Percentiles rank a stretch among this genome's conserved stretches.
phyloP scores from a whole-genome alignment of 2,113 vertebrate genomes.

The Ammospiza caudacuta region DNA sequence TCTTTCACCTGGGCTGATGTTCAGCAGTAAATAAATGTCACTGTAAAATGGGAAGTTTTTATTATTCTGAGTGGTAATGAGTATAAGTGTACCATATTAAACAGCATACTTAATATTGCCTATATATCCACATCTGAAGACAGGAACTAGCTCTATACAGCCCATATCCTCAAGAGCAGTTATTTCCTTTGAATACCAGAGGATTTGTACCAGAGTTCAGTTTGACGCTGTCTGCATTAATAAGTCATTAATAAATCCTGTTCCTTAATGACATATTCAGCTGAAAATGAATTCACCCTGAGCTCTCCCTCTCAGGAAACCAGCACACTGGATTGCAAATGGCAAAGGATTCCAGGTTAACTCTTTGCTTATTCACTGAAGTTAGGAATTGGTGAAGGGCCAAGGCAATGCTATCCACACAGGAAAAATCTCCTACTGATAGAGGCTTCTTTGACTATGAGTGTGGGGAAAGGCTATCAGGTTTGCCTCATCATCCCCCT shows the following conservation, averaged over 20 bases:
- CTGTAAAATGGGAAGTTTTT: constrained; percentile 70
- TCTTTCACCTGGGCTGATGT: constrained; percentile 44
- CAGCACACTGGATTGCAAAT: constrained; percentile 11
- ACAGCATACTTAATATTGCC: constrained; percentile 70
- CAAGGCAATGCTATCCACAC: not conserved
- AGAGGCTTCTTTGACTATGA: not conserved
- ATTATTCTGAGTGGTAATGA: constrained; percentile 75
- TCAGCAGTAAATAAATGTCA: constrained; percentile 58
- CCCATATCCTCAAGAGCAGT: not conserved
- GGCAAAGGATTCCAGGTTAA: constrained; percentile 38
- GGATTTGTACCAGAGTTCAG: not conserved
- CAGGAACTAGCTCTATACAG: constrained; percentile 30
- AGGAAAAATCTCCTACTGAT: not conserved
- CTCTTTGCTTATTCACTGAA: not conserved
- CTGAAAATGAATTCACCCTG: constrained; percentile 62
- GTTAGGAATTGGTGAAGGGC: not conserved
- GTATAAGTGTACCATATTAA: constrained; percentile 72
- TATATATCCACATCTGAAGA: constrained; percentile 71
- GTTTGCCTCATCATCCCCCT: not conserved
- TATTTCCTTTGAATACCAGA: constrained; percentile 3
- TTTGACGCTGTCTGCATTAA: constrained; percentile 62
- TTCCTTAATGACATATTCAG: constrained; percentile 73
- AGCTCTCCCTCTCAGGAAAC: constrained; percentile 53
- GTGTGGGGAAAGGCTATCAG: not conserved
- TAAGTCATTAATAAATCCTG: constrained; percentile 74